Conservation (phyloP, 2,888 invertebrate genomes). For the Folsomia candida region DNA sequence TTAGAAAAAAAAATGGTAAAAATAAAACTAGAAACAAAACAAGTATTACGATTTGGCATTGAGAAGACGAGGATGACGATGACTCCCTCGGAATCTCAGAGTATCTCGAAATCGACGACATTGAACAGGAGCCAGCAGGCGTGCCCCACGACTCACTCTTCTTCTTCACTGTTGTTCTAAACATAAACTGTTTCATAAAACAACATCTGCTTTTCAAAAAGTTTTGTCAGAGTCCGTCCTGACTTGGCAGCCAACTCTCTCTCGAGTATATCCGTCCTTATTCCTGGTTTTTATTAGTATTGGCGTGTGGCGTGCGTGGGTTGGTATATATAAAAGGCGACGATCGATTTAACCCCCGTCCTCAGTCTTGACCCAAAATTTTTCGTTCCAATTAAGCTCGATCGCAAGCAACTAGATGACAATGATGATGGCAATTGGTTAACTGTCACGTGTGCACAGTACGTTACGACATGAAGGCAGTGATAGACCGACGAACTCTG, state of each 20-base stretch:
- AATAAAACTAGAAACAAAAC: conserved; percentile 14
- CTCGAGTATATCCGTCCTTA: too few species aligned
- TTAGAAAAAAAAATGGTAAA: too few species aligned
- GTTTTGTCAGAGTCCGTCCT: too few species aligned
- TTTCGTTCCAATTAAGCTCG: not conserved
- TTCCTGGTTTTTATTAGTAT: too few species aligned
- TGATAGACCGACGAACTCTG: too few species aligned
- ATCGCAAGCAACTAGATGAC: not conserved
- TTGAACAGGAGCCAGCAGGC: conserved; percentile 21
- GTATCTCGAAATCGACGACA: conserved; percentile 50
- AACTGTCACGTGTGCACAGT: too few species aligned
- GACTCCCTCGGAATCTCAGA: conserved; percentile 51
- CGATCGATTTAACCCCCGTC: not conserved
- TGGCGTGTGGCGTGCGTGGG: too few species aligned
- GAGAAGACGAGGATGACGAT: conserved; percentile 29
- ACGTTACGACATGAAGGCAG: too few species aligned
- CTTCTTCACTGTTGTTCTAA: conserved; percentile 3
- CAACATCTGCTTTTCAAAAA: too few species aligned
- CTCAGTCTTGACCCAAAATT: not conserved
- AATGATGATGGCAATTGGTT: too few species aligned
- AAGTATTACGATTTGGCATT: conserved; percentile 31
- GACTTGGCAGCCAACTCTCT: too few species aligned
- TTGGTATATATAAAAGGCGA: too few species aligned
- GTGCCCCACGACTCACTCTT: conserved; percentile 1
- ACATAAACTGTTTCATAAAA: not conserved